Evolutionary conservation across 2,888 invertebrate species (phyloP).

Genomic region (Lasioglossum marginatum): DNA sequence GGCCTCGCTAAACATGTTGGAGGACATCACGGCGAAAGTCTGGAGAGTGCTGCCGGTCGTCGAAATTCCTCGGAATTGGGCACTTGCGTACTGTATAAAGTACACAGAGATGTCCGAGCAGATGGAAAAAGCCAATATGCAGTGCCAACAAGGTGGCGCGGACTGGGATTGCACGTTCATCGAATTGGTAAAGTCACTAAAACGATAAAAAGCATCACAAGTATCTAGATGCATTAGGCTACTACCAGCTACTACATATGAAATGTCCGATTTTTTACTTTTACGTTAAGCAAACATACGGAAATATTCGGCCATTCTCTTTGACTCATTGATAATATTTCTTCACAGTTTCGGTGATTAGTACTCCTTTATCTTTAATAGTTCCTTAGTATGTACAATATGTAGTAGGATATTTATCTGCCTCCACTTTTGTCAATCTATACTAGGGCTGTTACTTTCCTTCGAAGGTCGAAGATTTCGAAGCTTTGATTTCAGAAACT

Average conservation of each 20-base stretch:
- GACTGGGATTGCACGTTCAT: slow-evolving; percentile 57
- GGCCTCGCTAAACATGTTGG: slow-evolving; percentile 43
- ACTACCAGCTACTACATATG: too few species aligned
- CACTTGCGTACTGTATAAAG: slow-evolving; percentile 35
- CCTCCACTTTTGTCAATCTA: too few species aligned
- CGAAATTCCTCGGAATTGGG: slow-evolving; percentile 46
- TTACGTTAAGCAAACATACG: too few species aligned
- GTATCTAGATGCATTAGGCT: too few species aligned
- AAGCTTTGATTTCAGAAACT: too few species aligned
- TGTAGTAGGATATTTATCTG: neutral
- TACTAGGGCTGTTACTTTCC: too few species aligned
- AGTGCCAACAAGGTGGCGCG: slow-evolving; percentile 29
- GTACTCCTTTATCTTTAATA: neutral
- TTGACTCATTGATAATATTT: neutral
- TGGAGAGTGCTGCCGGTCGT: slow-evolving; percentile 51
- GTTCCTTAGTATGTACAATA: too few species aligned
- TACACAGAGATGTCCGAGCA: slow-evolving; percentile 45
- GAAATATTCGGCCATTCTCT: neutral
- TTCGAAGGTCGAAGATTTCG: too few species aligned
- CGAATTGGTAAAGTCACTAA: slow-evolving; percentile 41
- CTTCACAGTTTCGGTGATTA: neutral
- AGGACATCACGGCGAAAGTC: slow-evolving; percentile 52
- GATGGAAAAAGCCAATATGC: slow-evolving; percentile 31
- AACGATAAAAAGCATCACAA: neutral
- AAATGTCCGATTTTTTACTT: too few species aligned